A percentile compares a stretch with the other conserved stretches of the same genome.
Evolutionary conservation across 2,797 vertebrate species (phyloP).

Genomic region (Epinephelus malabaricus): DNA sequence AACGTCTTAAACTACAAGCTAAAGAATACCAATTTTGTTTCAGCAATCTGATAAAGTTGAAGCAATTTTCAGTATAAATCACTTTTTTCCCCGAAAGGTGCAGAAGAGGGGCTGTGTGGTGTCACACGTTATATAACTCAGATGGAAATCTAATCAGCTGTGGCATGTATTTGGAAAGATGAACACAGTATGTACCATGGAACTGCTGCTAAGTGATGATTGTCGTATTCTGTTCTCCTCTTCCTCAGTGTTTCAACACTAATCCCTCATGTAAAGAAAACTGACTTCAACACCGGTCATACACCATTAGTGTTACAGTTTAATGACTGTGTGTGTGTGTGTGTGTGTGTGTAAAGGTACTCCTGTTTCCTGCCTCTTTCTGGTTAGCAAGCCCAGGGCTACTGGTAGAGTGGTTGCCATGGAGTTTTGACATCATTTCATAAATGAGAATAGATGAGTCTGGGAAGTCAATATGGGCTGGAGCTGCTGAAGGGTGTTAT

Average conservation of each 20-base stretch:
- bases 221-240: slow-evolving; percentile 13
- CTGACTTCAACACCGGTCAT: slow-evolving; percentile 43
- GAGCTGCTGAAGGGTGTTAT: slow-evolving; percentile 77
- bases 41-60: not conserved
- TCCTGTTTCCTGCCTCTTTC: slow-evolving; percentile 51
- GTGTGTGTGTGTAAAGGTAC: slow-evolving; percentile 27
- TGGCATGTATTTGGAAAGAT: slow-evolving; percentile 19
- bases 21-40: slow-evolving; percentile 17
- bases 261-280: slow-evolving; percentile 48
- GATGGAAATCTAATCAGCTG: slow-evolving; percentile 28
- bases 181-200: slow-evolving; percentile 18
- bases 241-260: slow-evolving; percentile 39
- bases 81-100: slow-evolving; percentile 8
- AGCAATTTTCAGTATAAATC: slow-evolving; percentile 17
- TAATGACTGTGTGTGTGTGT: slow-evolving; percentile 39
- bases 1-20: slow-evolving; percentile 10
- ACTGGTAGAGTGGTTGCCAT: slow-evolving; percentile 78
- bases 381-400: slow-evolving; percentile 73
- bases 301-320: slow-evolving; percentile 51
- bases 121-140: slow-evolving; percentile 15
- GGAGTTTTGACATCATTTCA: slow-evolving; percentile 84
- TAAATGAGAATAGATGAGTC: slow-evolving; percentile 84
- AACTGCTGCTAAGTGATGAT: slow-evolving; percentile 22
- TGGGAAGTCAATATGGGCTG: slow-evolving; percentile 79
- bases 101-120: not conserved